These are phyloP conservation scores for Conops quadrifasciatus DNA, from an alignment of 2,888 invertebrate species.

Conservation along the genomic window DNA sequence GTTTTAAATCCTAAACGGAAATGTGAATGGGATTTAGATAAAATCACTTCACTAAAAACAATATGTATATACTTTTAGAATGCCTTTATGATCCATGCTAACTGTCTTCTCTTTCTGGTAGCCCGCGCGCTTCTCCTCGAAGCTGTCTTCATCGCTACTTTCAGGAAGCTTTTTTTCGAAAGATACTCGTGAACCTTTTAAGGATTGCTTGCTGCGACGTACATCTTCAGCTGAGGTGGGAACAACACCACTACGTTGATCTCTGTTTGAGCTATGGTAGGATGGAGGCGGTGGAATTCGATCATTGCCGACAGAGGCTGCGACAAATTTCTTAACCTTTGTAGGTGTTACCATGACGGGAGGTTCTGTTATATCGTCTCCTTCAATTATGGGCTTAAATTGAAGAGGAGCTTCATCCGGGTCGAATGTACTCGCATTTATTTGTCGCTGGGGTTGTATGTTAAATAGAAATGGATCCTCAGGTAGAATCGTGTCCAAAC, in stretches of 20 bases:
- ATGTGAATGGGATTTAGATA: not conserved
- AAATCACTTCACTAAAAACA: not conserved
- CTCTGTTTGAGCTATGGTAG: constrained; percentile 56
- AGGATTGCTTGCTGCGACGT: constrained; percentile 60
- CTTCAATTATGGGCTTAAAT: constrained; percentile 56
- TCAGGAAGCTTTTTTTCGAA: constrained; percentile 58
- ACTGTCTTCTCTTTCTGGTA: constrained; percentile 64
- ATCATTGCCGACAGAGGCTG: constrained; percentile 55
- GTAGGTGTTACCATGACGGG: constrained; percentile 42
- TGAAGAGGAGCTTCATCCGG: constrained; percentile 57
- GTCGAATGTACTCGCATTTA: constrained; percentile 42
- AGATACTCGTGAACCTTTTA: constrained; percentile 64
- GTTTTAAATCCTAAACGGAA: constrained; percentile 56
- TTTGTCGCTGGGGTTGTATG: constrained; percentile 45
- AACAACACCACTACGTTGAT: constrained; percentile 58
- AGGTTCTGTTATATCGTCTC: constrained; percentile 52
- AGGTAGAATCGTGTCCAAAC: constrained; percentile 67
- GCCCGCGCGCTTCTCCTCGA: constrained; percentile 62
- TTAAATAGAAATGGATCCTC: constrained; percentile 63
- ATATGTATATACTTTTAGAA: constrained; percentile 60
- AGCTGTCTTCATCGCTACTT: constrained; percentile 65
- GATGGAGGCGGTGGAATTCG: constrained; percentile 60
- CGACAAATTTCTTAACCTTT: constrained; percentile 46
- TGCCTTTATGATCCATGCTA: constrained; percentile 65
- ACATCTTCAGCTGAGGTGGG: constrained; percentile 50